Evolutionary conservation across 2,113 vertebrate genomes (phyloP), one percentile per base, ranked within the genome.

Genomic region (Syngnathus typhle): DNA sequence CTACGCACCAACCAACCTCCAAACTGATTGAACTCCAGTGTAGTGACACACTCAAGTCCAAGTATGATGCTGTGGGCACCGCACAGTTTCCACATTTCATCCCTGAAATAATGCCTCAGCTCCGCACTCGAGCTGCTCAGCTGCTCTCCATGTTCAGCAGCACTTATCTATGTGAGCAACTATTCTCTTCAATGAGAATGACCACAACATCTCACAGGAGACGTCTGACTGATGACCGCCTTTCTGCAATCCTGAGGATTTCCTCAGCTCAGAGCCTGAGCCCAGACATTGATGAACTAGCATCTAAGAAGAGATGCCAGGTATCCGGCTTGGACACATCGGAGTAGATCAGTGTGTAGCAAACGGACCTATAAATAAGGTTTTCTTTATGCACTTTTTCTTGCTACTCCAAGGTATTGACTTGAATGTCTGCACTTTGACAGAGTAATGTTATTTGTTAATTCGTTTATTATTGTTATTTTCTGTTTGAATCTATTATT

Each of bases 171-270:
- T 27, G 1, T 1, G 27, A 27, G n/a, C n/a, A n/a, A 39, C 38
- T 6, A 39, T 41, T 41, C 39, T 41, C 39, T 10, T 41, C 39
- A 2, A 41, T 59, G 56, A 59, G 36, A 23, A 27, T 59, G 15
- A 59, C 3, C 23, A 59, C 32, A 69, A 69, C 60, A 12, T 8
- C 68, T 43, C 47, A 54, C 60, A 69, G 60, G 21, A 56, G 21
- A n/a, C 51, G 16, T 41, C 64, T 55, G 19, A 32, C 37, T 54
- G 58, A 69, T 62, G 41, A 70, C 37, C 61, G 64, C 69, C 55
- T 65, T 47, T 55, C 16, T 6, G 59, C 54, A 4, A 71, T 71
- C 41, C n/a, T 65, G 43, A 71, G 19, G 21, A 65, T 71, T 56
- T 59, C 62, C 54, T 39, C 60, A 70, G 41, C 69, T 44, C 39